These are phyloP conservation scores for Cottus gobio DNA, from an alignment of 2,113 vertebrate genomes.

Conservation along the genomic window DNA sequence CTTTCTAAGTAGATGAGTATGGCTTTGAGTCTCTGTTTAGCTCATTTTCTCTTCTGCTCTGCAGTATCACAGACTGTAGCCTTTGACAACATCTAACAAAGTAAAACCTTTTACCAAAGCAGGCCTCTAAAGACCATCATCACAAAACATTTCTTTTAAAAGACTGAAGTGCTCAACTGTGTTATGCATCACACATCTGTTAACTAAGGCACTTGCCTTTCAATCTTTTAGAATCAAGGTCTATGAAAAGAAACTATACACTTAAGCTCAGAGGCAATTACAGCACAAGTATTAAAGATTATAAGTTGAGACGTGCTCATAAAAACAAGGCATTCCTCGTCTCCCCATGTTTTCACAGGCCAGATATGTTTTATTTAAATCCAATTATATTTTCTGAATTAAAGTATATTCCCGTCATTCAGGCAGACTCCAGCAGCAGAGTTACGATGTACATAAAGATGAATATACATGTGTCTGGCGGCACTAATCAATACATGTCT, in stretches of 20 bases:
- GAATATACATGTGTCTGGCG: conserved; percentile 11
- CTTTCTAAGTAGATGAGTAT: neutral
- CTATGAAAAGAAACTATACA: neutral
- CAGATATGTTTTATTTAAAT: neutral
- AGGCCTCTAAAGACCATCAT: neutral
- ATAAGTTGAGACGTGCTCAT: neutral
- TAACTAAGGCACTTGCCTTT: conserved; percentile 26
- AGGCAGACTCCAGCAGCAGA: neutral
- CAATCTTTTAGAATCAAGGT: conserved; percentile 30
- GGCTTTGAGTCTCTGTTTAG: neutral
- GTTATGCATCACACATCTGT: conserved; percentile 17
- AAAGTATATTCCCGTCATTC: neutral
- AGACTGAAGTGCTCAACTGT: conserved; percentile 17
- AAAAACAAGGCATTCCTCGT: neutral
- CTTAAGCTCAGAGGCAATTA: neutral
- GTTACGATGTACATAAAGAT: neutral
- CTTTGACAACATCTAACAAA: conserved; percentile 9
- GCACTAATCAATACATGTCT: conserved; percentile 27
- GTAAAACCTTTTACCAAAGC: conserved; percentile 16
- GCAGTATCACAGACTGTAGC: neutral
- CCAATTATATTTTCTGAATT: neutral
- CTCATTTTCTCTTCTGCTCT: neutral
- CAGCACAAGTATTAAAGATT: neutral
- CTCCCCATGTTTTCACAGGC: neutral
- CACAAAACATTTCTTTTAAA: conserved; percentile 25